Evolutionary conservation across 2,888 invertebrate species (phyloP).

Genomic region (Oscheius sp.): DNA sequence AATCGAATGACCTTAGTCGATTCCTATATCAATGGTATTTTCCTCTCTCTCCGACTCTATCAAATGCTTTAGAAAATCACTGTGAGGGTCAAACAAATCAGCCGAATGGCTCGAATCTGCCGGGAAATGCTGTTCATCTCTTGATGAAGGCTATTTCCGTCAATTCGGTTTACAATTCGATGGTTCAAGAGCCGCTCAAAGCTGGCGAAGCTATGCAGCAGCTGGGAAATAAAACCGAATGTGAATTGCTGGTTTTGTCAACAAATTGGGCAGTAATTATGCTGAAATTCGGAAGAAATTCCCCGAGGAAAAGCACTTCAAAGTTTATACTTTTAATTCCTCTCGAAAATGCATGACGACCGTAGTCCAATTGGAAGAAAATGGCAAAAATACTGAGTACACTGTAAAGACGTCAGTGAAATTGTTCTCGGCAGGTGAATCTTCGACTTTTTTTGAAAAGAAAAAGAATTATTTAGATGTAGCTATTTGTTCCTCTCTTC

Average conservation of each 20-base stretch:
- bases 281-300: slow-evolving; percentile 71
- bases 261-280: slow-evolving; percentile 72
- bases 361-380: slow-evolving; percentile 71
- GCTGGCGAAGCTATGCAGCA: slow-evolving; percentile 70
- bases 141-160: slow-evolving; percentile 84
- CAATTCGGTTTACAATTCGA: slow-evolving; percentile 67
- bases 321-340: slow-evolving; percentile 75
- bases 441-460: too few relatives aligned
- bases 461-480: too few relatives aligned
- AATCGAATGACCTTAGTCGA: slow-evolving; percentile 75
- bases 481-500: too few relatives aligned
- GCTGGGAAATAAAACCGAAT: slow-evolving; percentile 75
- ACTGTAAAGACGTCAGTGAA: slow-evolving; percentile 74
- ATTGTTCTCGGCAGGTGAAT: slow-evolving; percentile 74
- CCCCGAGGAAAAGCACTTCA: slow-evolving; percentile 72
- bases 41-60: background rate
- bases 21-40: slow-evolving; percentile 74
- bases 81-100: slow-evolving; percentile 59
- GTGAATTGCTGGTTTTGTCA: slow-evolving; percentile 73
- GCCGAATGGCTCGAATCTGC: slow-evolving; percentile 56
- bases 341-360: slow-evolving; percentile 75
- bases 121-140: slow-evolving; percentile 71
- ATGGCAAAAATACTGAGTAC: slow-evolving; percentile 71
- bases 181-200: slow-evolving; percentile 63
- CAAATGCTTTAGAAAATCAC: slow-evolving; percentile 42